Percentiles rank a stretch among this genome's conserved stretches.
Conservation (phyloP, 37 sponge, comb jelly and placozoan species). For the Halichondria panicea region DNA sequence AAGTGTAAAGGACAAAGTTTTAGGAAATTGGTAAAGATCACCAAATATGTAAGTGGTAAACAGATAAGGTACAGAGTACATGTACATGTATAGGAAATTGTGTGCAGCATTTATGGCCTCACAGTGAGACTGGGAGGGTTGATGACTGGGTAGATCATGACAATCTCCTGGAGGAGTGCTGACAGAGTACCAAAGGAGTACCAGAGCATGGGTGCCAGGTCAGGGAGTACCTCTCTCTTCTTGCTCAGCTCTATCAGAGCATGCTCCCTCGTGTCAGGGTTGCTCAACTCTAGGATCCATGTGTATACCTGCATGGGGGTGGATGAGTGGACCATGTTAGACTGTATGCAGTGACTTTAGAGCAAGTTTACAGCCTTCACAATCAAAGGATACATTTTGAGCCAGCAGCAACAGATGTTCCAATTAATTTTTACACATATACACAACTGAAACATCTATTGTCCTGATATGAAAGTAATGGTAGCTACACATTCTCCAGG, state of each 20-base stretch:
- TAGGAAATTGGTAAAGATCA: too few relatives aligned
- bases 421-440: too few relatives aligned
- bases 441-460: too few relatives aligned
- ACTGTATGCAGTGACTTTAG: too few relatives aligned
- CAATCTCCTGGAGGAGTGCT: slow-evolving; percentile 95
- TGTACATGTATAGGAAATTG: neutral
- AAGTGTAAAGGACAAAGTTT: neutral
- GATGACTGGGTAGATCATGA: slow-evolving; percentile 93
- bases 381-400: too few relatives aligned
- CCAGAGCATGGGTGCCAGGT: slow-evolving; percentile 96
- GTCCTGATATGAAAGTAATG: too few relatives aligned
- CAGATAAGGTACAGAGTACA: too few relatives aligned
- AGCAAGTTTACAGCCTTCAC: too few relatives aligned
- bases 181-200: slow-evolving; percentile 97
- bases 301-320: slow-evolving; percentile 56
- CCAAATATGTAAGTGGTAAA: too few relatives aligned
- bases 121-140: slow-evolving; percentile 95
- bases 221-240: slow-evolving; percentile 90
- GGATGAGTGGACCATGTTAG: neutral
- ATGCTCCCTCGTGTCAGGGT: slow-evolving; percentile 80
- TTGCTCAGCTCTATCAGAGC: slow-evolving; percentile 89
- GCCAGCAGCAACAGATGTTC: too few relatives aligned
- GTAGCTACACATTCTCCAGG: too few relatives aligned
- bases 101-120: slow-evolving; percentile 1
- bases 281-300: slow-evolving; percentile 81